Percentiles rank a stretch among this genome's conserved stretches.
phyloP scores from a whole-genome alignment of 2,113 vertebrate species.

The Pangasianodon gigas region DNA sequence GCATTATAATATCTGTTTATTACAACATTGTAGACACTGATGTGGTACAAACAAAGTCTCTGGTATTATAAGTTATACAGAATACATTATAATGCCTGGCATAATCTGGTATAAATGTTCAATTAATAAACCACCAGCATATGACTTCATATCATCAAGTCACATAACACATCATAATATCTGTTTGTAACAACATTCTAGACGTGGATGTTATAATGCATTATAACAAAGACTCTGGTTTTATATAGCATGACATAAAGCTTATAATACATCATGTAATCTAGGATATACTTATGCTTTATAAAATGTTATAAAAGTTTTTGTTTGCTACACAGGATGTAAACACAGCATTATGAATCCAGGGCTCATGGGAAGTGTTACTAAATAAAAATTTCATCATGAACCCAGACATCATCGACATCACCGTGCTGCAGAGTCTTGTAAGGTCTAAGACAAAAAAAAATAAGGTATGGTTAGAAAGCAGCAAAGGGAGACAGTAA shows the following conservation, averaged over 20 bases:
- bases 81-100: neutral
- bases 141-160: neutral
- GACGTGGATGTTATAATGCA: neutral
- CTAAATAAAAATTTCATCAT: neutral
- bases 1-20: neutral
- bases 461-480: slow-evolving; percentile 1
- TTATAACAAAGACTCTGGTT: neutral
- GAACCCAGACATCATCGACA: slow-evolving; percentile 1
- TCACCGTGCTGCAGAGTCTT: neutral
- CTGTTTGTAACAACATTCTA: neutral
- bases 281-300: neutral
- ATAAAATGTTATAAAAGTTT: neutral
- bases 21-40: neutral
- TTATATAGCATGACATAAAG: neutral
- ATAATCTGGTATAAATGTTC: neutral
- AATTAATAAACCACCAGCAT: neutral
- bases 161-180: neutral
- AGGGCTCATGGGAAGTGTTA: neutral
- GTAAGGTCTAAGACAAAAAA: slow-evolving; percentile 29
- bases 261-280: neutral
- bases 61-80: neutral
- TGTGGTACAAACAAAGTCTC: no score
- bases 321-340: neutral
- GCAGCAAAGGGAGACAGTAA: slow-evolving; percentile 8
- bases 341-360: neutral